Evolutionary conservation across 2,888 invertebrate species (phyloP).

Genomic region (Volucella bombylans): DNA sequence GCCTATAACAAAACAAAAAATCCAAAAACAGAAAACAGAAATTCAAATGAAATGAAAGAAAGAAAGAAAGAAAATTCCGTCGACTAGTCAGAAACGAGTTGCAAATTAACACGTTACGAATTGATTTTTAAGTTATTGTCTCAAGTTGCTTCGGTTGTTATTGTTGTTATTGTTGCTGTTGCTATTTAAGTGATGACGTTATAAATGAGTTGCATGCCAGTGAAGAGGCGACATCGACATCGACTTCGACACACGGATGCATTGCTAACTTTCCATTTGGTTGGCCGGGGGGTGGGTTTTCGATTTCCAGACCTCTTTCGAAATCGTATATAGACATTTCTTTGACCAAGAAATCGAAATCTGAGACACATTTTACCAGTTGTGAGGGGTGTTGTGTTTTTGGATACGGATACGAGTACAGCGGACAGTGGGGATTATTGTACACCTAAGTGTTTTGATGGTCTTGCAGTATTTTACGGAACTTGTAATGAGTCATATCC

Average conservation of each 20-base stretch:
- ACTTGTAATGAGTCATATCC: no score
- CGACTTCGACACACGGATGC: constrained; percentile 46
- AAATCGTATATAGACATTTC: constrained; percentile 28
- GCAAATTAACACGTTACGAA: constrained; percentile 66
- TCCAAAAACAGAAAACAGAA: no score
- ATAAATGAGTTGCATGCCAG: constrained; percentile 50
- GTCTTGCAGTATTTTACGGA: no score
- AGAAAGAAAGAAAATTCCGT: constrained; percentile 11
- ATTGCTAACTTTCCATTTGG: constrained; percentile 30
- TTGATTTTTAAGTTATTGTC: constrained; percentile 58
- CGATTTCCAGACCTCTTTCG: constrained; percentile 42
- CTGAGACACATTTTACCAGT: neutral
- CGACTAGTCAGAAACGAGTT: constrained; percentile 59
- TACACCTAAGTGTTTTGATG: no score
- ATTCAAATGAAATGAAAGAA: neutral
- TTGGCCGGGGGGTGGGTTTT: neutral
- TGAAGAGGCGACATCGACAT: constrained; percentile 28
- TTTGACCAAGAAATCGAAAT: constrained; percentile 39
- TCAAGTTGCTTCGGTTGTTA: constrained; percentile 5
- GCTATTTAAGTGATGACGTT: constrained; percentile 44
- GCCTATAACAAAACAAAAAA: constrained; percentile 1
- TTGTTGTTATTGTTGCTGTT: no score
- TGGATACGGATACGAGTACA: no score
- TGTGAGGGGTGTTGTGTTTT: no score
- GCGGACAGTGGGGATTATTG: no score